phyloP scores from a whole-genome alignment of 2,888 invertebrate genomes.

The Yponomeuta plumbellus region DNA sequence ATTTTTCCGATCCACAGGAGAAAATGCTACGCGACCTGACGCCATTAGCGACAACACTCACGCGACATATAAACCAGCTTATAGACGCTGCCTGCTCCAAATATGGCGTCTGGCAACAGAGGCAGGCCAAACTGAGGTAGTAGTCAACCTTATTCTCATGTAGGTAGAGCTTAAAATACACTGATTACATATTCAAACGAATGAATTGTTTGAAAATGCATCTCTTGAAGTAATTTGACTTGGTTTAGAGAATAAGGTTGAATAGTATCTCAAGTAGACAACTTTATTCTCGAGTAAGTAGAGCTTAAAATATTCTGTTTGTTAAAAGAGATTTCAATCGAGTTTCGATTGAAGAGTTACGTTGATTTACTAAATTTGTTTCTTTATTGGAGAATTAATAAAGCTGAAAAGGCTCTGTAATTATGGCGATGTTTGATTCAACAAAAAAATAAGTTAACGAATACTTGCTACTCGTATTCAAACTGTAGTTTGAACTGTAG shows the following conservation, averaged over 20 bases:
- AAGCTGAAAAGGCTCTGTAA: neutral
- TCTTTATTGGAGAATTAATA: neutral
- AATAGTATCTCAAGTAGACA: constrained; percentile 33
- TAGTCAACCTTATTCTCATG: constrained; percentile 25
- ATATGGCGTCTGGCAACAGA: constrained; percentile 90
- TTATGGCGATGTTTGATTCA: too few relatives aligned
- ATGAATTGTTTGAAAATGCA: too few relatives aligned
- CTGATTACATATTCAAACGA: neutral
- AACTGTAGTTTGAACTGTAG: too few relatives aligned
- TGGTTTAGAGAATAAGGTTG: constrained; percentile 7
- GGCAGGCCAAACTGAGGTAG: constrained; percentile 77
- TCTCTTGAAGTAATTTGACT: too few relatives aligned
- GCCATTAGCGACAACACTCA: constrained; percentile 86
- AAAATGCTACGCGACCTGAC: constrained; percentile 88
- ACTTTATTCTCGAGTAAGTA: neutral
- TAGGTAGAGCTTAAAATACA: neutral
- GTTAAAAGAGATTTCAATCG: too few relatives aligned
- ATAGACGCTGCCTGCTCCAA: constrained; percentile 90
- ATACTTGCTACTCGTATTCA: too few relatives aligned
- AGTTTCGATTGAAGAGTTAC: neutral
- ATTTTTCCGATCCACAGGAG: constrained; percentile 73
- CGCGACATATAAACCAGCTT: constrained; percentile 91
- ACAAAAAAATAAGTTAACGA: too few relatives aligned
- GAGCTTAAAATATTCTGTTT: neutral
- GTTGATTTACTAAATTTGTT: constrained; percentile 34